A percentile compares a stretch with the other conserved stretches of the same genome.
Conservation (phyloP, 2,113 vertebrate genomes). For the Glaucomys volans region DNA sequence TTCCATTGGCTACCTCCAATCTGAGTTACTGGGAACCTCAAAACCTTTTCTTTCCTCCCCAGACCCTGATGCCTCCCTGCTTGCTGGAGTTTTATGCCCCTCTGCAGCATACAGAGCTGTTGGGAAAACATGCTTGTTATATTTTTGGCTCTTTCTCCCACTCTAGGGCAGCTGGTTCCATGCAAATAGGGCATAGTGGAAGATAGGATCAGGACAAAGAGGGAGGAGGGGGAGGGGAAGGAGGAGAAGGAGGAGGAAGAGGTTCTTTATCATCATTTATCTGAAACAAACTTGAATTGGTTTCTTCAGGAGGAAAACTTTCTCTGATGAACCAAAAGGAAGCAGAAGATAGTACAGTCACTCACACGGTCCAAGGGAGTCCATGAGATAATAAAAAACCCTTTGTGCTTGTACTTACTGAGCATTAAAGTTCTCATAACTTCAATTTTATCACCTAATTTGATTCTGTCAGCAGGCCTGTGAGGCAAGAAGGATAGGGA, state of each 20-base stretch:
- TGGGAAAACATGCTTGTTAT: neutral
- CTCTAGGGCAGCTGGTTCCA: neutral
- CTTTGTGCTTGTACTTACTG: neutral
- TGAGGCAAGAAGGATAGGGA: neutral
- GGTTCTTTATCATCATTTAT: slow-evolving; percentile 42
- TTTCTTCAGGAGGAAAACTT: slow-evolving; percentile 61
- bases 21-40: neutral
- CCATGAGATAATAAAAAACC: neutral
- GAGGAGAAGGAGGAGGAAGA: neutral
- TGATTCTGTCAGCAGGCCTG: neutral
- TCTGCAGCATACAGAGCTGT: neutral
- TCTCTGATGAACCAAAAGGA: slow-evolving; percentile 36
- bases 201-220: neutral
- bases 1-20: neutral
- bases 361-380: neutral
- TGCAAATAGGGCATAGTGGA: slow-evolving; percentile 18
- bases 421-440: neutral
- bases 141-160: neutral
- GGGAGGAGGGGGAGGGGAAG: neutral
- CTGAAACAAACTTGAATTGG: slow-evolving; percentile 59
- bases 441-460: neutral
- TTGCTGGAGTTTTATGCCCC: neutral
- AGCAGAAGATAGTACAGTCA: neutral
- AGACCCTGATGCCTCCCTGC: neutral
- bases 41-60: neutral